Base-by-base conservation (phyloP, 2,888 invertebrate species). In the Ophion obscuratus region DNA sequence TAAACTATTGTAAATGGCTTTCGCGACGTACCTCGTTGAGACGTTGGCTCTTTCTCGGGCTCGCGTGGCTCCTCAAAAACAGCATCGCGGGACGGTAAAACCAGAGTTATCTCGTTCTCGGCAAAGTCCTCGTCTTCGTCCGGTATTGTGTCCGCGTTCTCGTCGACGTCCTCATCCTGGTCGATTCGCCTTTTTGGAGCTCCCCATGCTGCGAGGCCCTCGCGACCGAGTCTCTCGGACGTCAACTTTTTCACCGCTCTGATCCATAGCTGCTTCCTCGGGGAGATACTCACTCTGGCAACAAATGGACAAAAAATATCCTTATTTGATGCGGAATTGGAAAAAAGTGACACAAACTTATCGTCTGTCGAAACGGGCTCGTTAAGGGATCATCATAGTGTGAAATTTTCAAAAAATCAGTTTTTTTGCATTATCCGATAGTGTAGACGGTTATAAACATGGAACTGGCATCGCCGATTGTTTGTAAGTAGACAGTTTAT, bases 211-310 rank as follows among this genome's bases (percentile, higher is more conserved):
- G 94, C 94, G 61, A 94, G 90, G 87, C 94, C 93, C 86, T 94
- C 94, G 70, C 93, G 90, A 61, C 94, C 94, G 57, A 94, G 90
- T 83, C 94, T 91, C 90, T 94, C 94, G 66, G 94, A 93, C 10
- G 94, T 94, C 80, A 94, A 88, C 86, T 94, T 94, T 89, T 94
- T 94, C 88, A 94, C 94, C 31, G 94, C 94, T 87, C 94, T 94
- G 89, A 94, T 94, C 94, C 94, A 94, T 91, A 94, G 90, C 83
- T 94, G 94, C 89, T 94, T 94, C 88, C 93, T 91, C 85, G 94
- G 94, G 61, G 94, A 93, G 87, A 94, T 94, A 87, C 91, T 91
- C 86, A 90, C 81, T 87, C 92, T 92, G 66, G 20, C 17, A 76
- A 36, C 2, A 62, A 20, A 53, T n/a, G 6, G 0, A 66, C n/a